These are phyloP conservation scores for Cosmia pyralina DNA, from an alignment of 2,888 invertebrate genomes.

Conservation along the genomic window DNA sequence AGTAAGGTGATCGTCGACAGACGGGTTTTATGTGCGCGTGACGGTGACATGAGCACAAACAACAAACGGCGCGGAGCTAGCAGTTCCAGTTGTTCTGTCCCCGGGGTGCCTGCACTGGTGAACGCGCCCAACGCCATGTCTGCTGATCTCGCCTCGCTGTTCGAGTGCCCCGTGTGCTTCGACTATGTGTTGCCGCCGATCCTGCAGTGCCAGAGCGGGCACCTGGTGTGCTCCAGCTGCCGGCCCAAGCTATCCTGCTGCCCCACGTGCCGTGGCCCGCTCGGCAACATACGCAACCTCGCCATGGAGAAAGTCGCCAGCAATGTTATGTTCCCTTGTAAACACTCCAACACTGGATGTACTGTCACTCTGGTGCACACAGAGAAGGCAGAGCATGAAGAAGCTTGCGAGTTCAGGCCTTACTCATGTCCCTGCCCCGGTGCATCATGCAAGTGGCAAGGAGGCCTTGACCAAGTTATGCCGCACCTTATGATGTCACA, in stretches of 20 bases:
- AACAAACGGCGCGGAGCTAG: constrained; percentile 89
- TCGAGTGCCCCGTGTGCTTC: constrained; percentile 99
- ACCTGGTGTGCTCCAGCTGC: constrained; percentile 99
- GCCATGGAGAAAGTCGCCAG: constrained; percentile 99
- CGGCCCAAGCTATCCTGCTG: constrained; percentile 99
- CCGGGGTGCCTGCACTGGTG: constrained; percentile 88
- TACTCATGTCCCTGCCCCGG: constrained; percentile 99
- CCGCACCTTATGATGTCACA: constrained; percentile 99
- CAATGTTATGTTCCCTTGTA: constrained; percentile 99
- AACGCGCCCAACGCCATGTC: constrained; percentile 93
- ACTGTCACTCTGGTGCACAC: constrained; percentile 97
- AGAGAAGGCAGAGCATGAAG: constrained; percentile 99
- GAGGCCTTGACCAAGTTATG: constrained; percentile 99
- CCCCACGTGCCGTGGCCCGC: constrained; percentile 99
- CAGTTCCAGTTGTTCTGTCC: constrained; percentile 89
- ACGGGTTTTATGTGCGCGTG: constrained; percentile 84
- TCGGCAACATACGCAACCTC: constrained; percentile 99
- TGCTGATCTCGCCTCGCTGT: constrained; percentile 96
- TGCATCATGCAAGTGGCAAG: constrained; percentile 99
- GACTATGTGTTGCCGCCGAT: constrained; percentile 99
- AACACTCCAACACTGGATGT: constrained; percentile 99
- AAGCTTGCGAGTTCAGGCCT: constrained; percentile 99
- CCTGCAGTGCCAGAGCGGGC: constrained; percentile 99
- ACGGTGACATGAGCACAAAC: constrained; percentile 90
- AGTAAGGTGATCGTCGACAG: constrained; percentile 79